Percentiles rank a stretch among this genome's conserved stretches.
phyloP scores from a whole-genome alignment of 92 coral and sea anemone genomes.

The Diadumene lineata region DNA sequence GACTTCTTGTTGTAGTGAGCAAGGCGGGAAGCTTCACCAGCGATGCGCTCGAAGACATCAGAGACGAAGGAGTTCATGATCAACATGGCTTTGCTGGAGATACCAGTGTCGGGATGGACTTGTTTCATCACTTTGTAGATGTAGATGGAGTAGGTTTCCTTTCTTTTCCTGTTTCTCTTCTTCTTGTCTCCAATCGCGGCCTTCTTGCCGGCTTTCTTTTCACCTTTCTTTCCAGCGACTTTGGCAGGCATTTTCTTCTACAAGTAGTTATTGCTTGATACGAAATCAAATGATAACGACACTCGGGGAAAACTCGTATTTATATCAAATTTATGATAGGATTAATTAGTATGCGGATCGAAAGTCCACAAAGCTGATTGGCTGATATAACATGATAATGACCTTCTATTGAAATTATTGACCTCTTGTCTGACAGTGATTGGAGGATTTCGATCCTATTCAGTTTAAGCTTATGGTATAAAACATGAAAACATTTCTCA shows the following conservation, averaged over 20 bases:
- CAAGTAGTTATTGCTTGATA: too few species aligned
- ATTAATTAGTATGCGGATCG: too few species aligned
- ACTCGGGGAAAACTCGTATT: too few species aligned
- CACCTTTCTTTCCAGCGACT: constrained; percentile 38
- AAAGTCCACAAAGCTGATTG: too few species aligned
- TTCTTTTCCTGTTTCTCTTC: constrained; percentile 49
- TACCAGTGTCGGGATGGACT: constrained; percentile 85
- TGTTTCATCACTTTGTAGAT: constrained; percentile 81
- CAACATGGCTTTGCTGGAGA: constrained; percentile 80
- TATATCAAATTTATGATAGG: too few species aligned
- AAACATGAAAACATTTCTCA: too few species aligned
- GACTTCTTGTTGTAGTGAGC: constrained; percentile 72
- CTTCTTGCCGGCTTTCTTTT: constrained; percentile 46
- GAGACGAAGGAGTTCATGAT: constrained; percentile 75
- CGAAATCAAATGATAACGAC: too few species aligned
- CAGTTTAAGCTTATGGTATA: too few species aligned
- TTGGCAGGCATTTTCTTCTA: constrained; percentile 32
- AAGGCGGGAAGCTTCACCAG: constrained; percentile 70
- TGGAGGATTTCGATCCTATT: too few species aligned
- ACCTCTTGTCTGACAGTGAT: too few species aligned
- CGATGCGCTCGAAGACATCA: constrained; percentile 75
- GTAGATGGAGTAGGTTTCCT: constrained; percentile 71
- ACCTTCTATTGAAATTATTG: too few species aligned
- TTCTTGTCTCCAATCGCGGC: constrained; percentile 48
- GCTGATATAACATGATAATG: too few species aligned